Percentiles rank a stretch among this genome's conserved stretches.
phyloP scores from a whole-genome alignment of 2,797 vertebrate species.

The Hydrolagus colliei region DNA sequence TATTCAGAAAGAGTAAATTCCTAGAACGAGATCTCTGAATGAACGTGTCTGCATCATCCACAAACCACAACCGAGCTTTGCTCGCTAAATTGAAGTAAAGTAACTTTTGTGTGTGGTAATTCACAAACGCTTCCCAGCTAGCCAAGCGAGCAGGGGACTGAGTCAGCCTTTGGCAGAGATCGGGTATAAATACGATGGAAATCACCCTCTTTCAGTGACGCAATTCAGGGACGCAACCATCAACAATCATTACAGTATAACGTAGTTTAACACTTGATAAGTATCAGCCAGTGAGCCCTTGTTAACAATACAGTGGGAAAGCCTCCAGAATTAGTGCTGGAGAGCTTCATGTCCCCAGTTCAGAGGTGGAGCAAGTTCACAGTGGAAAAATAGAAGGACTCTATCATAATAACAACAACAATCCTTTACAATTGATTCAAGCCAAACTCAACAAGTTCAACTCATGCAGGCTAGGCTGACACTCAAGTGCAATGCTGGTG shows the following conservation, averaged over 20 bases:
- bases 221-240: neutral
- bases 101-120: neutral
- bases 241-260: neutral
- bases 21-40: neutral
- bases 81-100: constrained; percentile 17
- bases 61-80: constrained; percentile 4
- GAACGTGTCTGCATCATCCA: neutral
- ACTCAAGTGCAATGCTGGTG: no score
- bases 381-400: no score
- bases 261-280: neutral
- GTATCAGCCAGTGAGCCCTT: neutral
- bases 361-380: no score
- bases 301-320: neutral
- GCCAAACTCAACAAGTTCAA: no score
- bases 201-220: neutral
- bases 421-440: no score
- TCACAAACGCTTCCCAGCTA: neutral
- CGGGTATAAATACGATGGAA: neutral
- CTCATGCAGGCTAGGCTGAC: no score
- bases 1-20: constrained; percentile 3
- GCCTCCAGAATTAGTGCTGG: neutral
- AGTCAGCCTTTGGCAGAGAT: neutral
- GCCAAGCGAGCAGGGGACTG: neutral
- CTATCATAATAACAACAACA: no score
- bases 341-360: neutral